Evolutionary conservation across 2,888 invertebrate species (phyloP), one percentile per base, ranked within the genome.

Genomic region (Drosophila leonis): DNA sequence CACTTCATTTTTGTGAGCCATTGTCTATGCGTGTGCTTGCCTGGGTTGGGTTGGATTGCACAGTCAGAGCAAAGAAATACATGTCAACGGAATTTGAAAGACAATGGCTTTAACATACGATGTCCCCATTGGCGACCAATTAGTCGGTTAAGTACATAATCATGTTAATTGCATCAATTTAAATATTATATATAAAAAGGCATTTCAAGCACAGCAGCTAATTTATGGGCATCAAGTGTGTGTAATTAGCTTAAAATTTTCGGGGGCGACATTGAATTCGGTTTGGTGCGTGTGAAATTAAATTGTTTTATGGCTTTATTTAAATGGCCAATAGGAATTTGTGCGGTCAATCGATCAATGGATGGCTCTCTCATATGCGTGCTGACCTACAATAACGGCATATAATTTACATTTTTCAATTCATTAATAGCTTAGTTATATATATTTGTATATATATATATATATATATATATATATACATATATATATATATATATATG

Each of bases 281-380:
- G 42, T 44, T 44, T 52, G 29, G 59, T 78, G 82, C 88, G 82
- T 79, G 82, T 82, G 67, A 85, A 79, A 60, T 52, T 41, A 20
- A 51, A 70, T 66, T 67, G 42, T 49, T 65, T 66, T 67, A 60
- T 65, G 33, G 31, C 63, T 52, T 61, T 63, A 65, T 52, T 68
- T 65, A 44, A 76, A 64, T 65, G 51, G 54, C 65, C 63, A 63
- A 75, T 70, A 46, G 66, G 51, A 66, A 80, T 66, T 60, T 52
- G n/a, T 60, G 65, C 63, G 75, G 68, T 56, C 62, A 46, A 9
- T 39, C 54, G 54, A 54, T 29, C 57, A 52, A 67, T 71, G 65
- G 66, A 67, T 60, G 37, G 55, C 59, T 55, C 33, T 54, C 15
- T 41, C n/a, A 27, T 27, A 35, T 59, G 55, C 68, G 75, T 74